Base-by-base conservation (phyloP, 64 coral and sea anemone species). In the Hydrozoanthus tunicans region DNA sequence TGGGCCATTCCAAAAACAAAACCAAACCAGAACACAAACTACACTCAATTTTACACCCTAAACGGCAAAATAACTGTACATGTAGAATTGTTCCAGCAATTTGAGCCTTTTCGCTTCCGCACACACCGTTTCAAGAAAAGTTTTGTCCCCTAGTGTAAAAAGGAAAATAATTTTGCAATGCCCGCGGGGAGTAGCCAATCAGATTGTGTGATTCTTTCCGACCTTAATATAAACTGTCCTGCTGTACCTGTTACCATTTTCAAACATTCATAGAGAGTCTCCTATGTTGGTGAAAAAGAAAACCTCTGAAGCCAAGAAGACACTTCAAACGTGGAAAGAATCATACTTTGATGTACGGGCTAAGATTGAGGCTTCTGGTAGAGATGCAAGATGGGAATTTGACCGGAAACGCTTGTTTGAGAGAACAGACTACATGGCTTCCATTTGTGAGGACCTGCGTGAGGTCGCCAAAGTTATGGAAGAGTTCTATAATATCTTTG, bases 401-500 rank as follows among this genome's bases (percentile, higher is more conserved):
- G 96, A 98, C 51, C 78, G 96, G 12, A 98, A 98, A 15, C 91
- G 96, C 9, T 79, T 98, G 82, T 98, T 98, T 90, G 96, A 98
- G 79, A 91, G 96, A 17, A 98, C 94, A 9, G 96, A 98, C 76
- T 95, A 98, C 89, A 98, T 98, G 96, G 96, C 96, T 4, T 93
- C 94, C 6, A 98, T 98, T 5, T 98, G 96, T 70, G 96, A 98
- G 24, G 96, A 98, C 67, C 78, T 98, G 56, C 94, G 94, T 61
- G 94, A 98, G 81, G 96, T 98, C 6, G 96, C 96, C 13, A 90
- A 93, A 11, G 96, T 98, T 14, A 95, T 98, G 94, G 96, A 98
- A 73, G 96, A 98, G 64, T 98, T 98, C 72, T 98, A 98, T 73
- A 98, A 98, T 76, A 98, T 98, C 74, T 98, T 98, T 94, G 96